Evolutionary conservation across 2,113 vertebrate species (phyloP).

Genomic region (Thunnus maccoyii): DNA sequence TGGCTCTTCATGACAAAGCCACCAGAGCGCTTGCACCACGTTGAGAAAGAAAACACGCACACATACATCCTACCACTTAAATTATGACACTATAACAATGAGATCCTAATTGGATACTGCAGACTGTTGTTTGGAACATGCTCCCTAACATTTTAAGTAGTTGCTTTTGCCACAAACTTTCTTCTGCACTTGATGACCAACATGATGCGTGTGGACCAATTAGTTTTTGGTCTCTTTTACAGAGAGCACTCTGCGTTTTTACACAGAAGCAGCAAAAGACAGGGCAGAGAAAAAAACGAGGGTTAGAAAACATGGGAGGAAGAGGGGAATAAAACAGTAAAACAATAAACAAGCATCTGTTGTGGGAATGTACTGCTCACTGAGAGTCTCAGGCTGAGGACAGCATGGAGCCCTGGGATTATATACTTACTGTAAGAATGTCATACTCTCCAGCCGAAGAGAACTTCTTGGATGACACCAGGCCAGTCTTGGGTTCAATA

Average conservation of each 20-base stretch:
- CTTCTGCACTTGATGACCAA: neutral
- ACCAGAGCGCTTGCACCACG: neutral
- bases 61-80: neutral
- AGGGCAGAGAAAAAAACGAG: neutral
- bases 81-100: neutral
- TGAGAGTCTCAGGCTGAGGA: slow-evolving; percentile 3
- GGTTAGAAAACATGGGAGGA: neutral
- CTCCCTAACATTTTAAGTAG: neutral
- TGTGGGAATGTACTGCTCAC: slow-evolving; percentile 30
- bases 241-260: slow-evolving; percentile 3
- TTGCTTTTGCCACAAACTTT: slow-evolving; percentile 1
- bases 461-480: slow-evolving; percentile 95
- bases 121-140: neutral
- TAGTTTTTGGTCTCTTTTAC: neutral
- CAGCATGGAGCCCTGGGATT: neutral
- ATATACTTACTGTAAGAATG: slow-evolving; percentile 93
- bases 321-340: slow-evolving; percentile 12
- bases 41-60: neutral
- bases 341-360: slow-evolving; percentile 42
- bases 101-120: neutral
- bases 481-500: slow-evolving; percentile 96
- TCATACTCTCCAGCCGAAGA: slow-evolving; percentile 95
- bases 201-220: slow-evolving; percentile 23
- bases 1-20: neutral
- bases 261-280: neutral